Base-by-base conservation (phyloP, 2,888 invertebrate genomes). In the Sinelater perroti region DNA sequence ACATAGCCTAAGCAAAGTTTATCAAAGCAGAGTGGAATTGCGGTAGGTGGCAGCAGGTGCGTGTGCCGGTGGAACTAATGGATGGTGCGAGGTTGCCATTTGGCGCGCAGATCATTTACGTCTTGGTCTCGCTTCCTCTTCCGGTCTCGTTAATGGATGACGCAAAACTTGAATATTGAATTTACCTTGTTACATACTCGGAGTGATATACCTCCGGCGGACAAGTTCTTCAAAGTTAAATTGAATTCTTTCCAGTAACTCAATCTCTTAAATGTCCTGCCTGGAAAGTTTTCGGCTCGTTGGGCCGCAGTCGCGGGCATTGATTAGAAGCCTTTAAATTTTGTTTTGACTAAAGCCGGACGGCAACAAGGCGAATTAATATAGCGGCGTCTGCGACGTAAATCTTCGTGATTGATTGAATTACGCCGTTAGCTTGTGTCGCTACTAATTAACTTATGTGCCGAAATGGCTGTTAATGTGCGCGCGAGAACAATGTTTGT, bases 1-100 rank as follows among this genome's bases (percentile, higher is more conserved):
- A 60, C 59, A 60, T 60, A 60, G 59, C 55, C 50, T 50, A 55
- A 60, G 55, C 51, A 55, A 60, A 60, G 59, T 55, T 60, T 60
- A 60, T 60, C 59, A 60, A 60, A 54, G 53, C 50, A 55, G 46
- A 54, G 55, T 60, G 59, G 55, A 60, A 60, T 60, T 60, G 54
- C 51, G 53, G 59, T 54, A 40, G 59, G 46, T 51, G 59, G 59
- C 51, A 60, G 59, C 59, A 60, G 59, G 59, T 60, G 59, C 59
- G 55, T 56, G 51, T 59, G 54, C 47, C 54, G 59, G 53, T 55
- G 54, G 46, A 54, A 54, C 59, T 60, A 60, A 60, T 60, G 59
- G 59, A 55, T 55, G 55, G 47, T 45, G 55, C 59, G 49, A 55
- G 46, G 59, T 51, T 60, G 55, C 59, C 59, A 60, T 60, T 60